phyloP scores from a whole-genome alignment of 2,888 invertebrate species.

The Drosophila merina region DNA sequence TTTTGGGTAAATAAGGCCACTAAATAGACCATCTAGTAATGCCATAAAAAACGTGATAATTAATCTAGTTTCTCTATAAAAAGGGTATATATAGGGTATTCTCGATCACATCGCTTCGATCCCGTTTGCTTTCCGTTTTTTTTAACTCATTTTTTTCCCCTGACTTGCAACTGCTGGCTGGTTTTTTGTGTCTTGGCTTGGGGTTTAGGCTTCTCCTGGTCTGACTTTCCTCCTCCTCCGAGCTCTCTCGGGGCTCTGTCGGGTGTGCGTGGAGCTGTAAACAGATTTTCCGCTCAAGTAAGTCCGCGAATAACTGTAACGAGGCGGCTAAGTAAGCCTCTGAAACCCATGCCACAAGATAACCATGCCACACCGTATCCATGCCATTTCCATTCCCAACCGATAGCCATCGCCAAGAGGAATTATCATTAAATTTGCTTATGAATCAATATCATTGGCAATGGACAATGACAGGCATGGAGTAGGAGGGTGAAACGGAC shows the following conservation, averaged over 20 bases:
- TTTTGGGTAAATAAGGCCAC: neutral
- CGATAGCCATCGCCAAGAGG: slow-evolving; percentile 21
- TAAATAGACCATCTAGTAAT: neutral
- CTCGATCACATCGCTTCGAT: neutral
- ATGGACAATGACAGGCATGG: slow-evolving; percentile 40
- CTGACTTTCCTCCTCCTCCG: slow-evolving; percentile 2
- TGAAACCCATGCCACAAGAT: too few species aligned
- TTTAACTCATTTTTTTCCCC: slow-evolving; percentile 18
- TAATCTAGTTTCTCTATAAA: neutral
- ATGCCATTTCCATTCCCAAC: neutral
- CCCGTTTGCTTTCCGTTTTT: neutral
- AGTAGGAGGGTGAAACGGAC: slow-evolving; percentile 10
- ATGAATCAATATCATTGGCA: slow-evolving; percentile 75
- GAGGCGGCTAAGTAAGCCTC: slow-evolving; percentile 56
- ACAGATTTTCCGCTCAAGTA: slow-evolving; percentile 79
- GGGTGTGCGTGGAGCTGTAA: slow-evolving; percentile 80
- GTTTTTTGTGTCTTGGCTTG: slow-evolving; percentile 27
- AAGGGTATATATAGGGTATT: neutral
- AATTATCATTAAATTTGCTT: slow-evolving; percentile 77
- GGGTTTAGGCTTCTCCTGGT: slow-evolving; percentile 12
- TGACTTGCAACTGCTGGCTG: slow-evolving; percentile 5
- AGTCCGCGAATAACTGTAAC: slow-evolving; percentile 76
- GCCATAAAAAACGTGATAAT: neutral
- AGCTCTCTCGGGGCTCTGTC: slow-evolving; percentile 37
- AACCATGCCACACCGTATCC: neutral